phyloP scores from a whole-genome alignment of 1,140 invertebrate species.

The Hylyphantes graminicola region DNA sequence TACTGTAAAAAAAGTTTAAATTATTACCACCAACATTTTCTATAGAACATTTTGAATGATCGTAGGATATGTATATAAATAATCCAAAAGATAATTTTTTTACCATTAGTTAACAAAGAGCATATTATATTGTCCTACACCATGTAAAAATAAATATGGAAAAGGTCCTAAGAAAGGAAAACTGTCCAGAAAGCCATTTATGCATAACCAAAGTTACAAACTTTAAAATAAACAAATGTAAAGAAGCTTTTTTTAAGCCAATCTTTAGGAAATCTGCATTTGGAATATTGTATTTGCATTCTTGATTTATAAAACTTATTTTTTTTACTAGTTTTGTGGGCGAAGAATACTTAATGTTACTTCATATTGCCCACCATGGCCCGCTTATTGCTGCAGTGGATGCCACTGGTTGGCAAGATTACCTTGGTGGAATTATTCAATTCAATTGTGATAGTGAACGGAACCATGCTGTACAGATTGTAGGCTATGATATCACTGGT shows the following conservation, averaged over 20 bases:
- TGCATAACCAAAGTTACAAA: no score
- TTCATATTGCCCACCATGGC: slow-evolving; percentile 76
- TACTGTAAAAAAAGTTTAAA: no score
- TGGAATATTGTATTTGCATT: not conserved
- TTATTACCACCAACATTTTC: no score
- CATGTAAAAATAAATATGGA: no score
- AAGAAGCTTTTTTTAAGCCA: not conserved
- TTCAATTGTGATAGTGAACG: slow-evolving; percentile 65
- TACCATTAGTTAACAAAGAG: no score
- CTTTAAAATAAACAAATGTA: not conserved
- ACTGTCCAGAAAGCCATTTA: no score
- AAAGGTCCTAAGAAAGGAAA: no score
- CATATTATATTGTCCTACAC: no score
- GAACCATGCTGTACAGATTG: slow-evolving; percentile 86
- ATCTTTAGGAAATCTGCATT: not conserved
- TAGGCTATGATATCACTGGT: slow-evolving; percentile 76
- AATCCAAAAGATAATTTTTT: no score
- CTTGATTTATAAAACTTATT: not conserved
- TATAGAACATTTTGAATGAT: no score
- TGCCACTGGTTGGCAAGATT: slow-evolving; percentile 87
- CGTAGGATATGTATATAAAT: no score
- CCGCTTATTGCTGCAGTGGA: slow-evolving; percentile 85
- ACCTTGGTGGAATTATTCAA: slow-evolving; percentile 86
- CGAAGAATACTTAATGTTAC: slow-evolving; percentile 76
- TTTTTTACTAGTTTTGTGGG: slow-evolving; percentile 72